Percentiles rank a stretch among this genome's conserved stretches.
phyloP scores from a whole-genome alignment of 2,888 invertebrate species.

The Kryphioiulus occultus region DNA sequence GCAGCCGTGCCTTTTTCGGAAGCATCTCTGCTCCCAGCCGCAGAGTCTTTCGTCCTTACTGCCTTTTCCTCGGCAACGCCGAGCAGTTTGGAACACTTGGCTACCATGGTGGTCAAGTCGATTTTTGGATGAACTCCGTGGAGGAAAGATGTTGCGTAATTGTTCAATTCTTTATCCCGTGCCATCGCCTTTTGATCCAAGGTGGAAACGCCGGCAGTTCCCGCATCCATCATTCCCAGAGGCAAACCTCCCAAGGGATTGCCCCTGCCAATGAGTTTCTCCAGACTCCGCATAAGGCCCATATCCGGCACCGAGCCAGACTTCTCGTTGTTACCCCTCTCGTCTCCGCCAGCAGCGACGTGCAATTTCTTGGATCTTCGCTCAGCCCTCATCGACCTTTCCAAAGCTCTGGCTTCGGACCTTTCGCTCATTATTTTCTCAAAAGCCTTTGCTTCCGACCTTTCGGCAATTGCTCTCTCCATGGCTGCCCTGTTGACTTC shows the following conservation, averaged over 20 bases:
- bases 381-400: constrained; percentile 39
- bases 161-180: not conserved
- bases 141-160: not conserved
- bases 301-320: not conserved
- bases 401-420: constrained; percentile 35
- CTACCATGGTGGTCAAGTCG: not conserved
- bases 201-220: not conserved
- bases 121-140: not conserved
- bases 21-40: not conserved
- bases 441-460: constrained; percentile 28
- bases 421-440: not conserved
- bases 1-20: not conserved
- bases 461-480: constrained; percentile 8
- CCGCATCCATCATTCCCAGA: not conserved
- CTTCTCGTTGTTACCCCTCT: not conserved
- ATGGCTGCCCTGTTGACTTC: no score
- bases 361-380: constrained; percentile 23
- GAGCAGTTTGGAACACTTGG: not conserved
- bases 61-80: not conserved
- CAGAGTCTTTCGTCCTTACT: not conserved
- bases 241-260: not conserved
- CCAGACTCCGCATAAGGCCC: not conserved
- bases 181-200: not conserved
- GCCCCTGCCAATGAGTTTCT: not conserved
- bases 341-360: no score